These are phyloP conservation scores for Mormyrops attenuatus DNA, from an alignment of 2,797 vertebrate species.

Conservation along the genomic window DNA sequence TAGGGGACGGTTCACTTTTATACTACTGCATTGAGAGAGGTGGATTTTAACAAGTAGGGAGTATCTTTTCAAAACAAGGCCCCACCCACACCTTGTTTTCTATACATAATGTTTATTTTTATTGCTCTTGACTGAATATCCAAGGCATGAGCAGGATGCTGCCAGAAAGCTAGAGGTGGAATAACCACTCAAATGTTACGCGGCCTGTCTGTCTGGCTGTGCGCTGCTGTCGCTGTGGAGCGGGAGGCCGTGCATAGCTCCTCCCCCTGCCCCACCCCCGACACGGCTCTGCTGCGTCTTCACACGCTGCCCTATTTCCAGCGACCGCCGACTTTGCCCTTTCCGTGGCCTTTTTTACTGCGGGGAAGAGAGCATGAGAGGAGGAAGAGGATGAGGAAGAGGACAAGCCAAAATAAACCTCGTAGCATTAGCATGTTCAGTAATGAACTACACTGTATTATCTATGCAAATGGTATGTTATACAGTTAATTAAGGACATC, in stretches of 20 bases:
- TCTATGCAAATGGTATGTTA: neutral
- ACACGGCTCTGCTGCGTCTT: neutral
- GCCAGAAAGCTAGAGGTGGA: conserved; percentile 1
- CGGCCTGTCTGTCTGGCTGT: neutral
- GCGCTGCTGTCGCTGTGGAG: neutral
- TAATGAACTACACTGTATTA: neutral
- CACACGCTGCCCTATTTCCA: conserved; percentile 68
- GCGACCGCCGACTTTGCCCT: conserved; percentile 82
- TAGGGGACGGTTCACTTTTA: neutral
- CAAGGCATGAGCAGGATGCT: conserved; percentile 1
- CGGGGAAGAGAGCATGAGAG: neutral
- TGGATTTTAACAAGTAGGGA: neutral
- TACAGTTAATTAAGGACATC: neutral
- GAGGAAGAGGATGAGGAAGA: neutral
- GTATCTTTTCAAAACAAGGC: neutral
- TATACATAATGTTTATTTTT: conserved; percentile 25
- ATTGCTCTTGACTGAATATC: neutral
- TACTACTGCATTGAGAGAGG: neutral
- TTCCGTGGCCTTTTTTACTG: conserved; percentile 82
- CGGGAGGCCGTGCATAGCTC: neutral
- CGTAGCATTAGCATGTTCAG: neutral
- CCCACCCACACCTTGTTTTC: conserved; percentile 41
- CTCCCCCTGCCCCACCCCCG: neutral
- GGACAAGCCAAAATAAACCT: neutral
- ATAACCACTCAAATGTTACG: neutral